Base-by-base conservation (phyloP, 2,797 vertebrate genomes). In the Tamandua tetradactyla region DNA sequence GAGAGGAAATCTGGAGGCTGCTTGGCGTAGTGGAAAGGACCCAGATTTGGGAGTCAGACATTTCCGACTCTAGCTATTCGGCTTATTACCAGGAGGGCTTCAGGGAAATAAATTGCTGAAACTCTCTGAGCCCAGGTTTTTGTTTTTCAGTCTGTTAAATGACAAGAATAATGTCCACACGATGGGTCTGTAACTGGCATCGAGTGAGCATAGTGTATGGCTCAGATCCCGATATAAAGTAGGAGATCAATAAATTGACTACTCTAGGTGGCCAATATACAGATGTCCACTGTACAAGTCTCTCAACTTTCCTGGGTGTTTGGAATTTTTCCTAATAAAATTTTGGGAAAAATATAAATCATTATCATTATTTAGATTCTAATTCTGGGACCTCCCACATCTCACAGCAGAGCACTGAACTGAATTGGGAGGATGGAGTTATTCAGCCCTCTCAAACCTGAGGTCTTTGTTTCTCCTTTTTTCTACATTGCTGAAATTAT, bases 321-420 rank as follows among this genome's bases (percentile, higher is more conserved):
- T 61, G 10, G 79, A 93, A 79, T 72, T 42, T 81, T 47, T 27
- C 42, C 57, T 75, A 61, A 89, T 69, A 49, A 81, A 76, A 72
- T 71, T 37, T 17, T 66, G 47, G 40, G 27, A 2, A 20, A 89
- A 82, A 86, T n/a, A 37, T 40, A 27, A 90, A 47, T 57, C 49
- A 32, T 52, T 47, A 74, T 57, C 7, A 76, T 71, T 87, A 95
- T 87, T 82, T 89, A 71, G n/a, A 72, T 93, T 88, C 22, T 55
- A 71, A 80, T 85, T 40, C 15, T 40, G 90, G 74, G 37, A 23
- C 2, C 11, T 11, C 44, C 3, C 15, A 15, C 47, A 42, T 64
- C 15, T 44, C 37, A 23, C 4, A 76, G 17, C 15, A 52, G 14
- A 95, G 13, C 40, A 35, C 35, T 40, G n/a, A 82, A 18, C 1